These are phyloP conservation scores for Parambassis ranga DNA, from an alignment of 2,797 vertebrate genomes.

Conservation along the genomic window DNA sequence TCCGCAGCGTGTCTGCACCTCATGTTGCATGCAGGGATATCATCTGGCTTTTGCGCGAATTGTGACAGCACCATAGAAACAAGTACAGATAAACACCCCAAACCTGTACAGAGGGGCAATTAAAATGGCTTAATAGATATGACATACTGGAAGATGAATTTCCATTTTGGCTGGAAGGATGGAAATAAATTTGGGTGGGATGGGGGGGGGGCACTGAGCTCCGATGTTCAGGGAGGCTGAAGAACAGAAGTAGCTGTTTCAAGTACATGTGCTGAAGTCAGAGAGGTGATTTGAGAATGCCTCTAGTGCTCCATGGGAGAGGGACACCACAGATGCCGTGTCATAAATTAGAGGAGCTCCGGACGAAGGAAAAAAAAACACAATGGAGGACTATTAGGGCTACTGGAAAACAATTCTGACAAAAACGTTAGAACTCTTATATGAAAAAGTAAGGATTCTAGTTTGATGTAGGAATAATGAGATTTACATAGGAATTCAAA, in stretches of 20 bases:
- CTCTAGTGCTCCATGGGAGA: too few relatives aligned
- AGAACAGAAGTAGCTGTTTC: conserved; percentile 35
- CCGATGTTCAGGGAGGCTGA: conserved; percentile 22
- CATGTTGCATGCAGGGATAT: conserved; percentile 61
- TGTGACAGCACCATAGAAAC: conserved; percentile 75
- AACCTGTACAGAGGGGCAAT: conserved; percentile 73
- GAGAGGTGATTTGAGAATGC: background rate
- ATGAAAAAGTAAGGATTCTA: too few relatives aligned
- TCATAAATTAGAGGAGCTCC: too few relatives aligned
- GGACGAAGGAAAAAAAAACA: too few relatives aligned
- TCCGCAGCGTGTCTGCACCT: conserved; percentile 31
- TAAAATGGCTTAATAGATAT: conserved; percentile 79
- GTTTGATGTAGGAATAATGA: too few relatives aligned
- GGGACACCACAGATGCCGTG: too few relatives aligned
- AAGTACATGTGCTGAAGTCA: conserved; percentile 26
- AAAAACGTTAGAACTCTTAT: too few relatives aligned
- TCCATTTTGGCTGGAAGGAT: conserved; percentile 64
- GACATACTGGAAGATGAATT: conserved; percentile 76
- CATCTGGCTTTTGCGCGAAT: conserved; percentile 71
- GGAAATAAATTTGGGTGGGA: conserved; percentile 1
- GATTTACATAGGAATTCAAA: too few relatives aligned
- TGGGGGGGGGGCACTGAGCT: too few relatives aligned
- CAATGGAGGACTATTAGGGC: too few relatives aligned
- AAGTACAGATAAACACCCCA: conserved; percentile 72
- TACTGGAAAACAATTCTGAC: too few relatives aligned